These are phyloP conservation scores for Escarpia spicata DNA, from an alignment of 2,888 invertebrate species.

Conservation along the genomic window DNA sequence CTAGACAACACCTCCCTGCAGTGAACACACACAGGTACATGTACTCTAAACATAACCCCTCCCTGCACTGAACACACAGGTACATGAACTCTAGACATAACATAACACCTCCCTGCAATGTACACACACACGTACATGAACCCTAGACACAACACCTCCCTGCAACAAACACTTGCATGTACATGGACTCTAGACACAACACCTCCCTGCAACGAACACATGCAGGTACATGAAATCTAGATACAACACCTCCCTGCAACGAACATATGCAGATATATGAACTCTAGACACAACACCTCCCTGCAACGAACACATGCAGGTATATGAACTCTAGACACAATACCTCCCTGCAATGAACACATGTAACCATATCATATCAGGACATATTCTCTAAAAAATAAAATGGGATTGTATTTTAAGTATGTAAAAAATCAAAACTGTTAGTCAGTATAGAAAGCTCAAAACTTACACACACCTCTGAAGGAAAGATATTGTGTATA, in stretches of 20 bases:
- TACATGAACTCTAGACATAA: constrained; percentile 62
- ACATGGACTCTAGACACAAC: constrained; percentile 60
- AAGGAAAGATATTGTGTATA: too few species aligned
- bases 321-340: constrained; percentile 60
- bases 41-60: constrained; percentile 61
- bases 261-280: constrained; percentile 56
- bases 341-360: constrained; percentile 60
- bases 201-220: constrained; percentile 63
- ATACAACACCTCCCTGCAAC: constrained; percentile 60
- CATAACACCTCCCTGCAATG: constrained; percentile 59
- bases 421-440: too few species aligned
- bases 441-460: too few species aligned
- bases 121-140: constrained; percentile 62
- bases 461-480: too few species aligned
- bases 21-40: constrained; percentile 57
- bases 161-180: constrained; percentile 56
- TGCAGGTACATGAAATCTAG: constrained; percentile 62
- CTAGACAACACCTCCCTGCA: constrained; percentile 60
- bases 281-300: constrained; percentile 55
- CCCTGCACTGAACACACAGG: constrained; percentile 63
- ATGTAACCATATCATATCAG: too few species aligned
- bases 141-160: constrained; percentile 63
- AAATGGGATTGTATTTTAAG: constrained; percentile 30
- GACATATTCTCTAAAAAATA: too few species aligned
- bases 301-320: constrained; percentile 39